Evolutionary conservation across 2,888 invertebrate genomes (phyloP).

Genomic region (Galeopsomyia nigrocyanea): DNA sequence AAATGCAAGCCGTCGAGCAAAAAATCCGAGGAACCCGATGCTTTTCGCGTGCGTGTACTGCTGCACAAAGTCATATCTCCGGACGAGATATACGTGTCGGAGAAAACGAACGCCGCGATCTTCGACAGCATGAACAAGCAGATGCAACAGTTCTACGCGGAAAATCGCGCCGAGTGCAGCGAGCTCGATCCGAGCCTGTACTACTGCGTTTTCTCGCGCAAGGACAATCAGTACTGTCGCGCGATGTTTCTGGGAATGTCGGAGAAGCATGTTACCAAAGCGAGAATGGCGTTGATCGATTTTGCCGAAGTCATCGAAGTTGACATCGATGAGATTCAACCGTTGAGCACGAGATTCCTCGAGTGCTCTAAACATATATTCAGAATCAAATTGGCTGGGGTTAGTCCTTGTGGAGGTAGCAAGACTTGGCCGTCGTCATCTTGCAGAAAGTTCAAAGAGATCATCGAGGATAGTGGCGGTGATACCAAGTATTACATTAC

Average conservation of each 20-base stretch:
- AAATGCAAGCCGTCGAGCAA: neutral
- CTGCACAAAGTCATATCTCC: constrained; percentile 72
- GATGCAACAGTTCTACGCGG: constrained; percentile 72
- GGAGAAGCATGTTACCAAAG: constrained; percentile 60
- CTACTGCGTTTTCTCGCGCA: constrained; percentile 70
- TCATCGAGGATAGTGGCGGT: constrained; percentile 71
- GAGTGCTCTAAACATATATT: constrained; percentile 73
- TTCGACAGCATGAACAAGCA: constrained; percentile 70
- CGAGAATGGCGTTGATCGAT: constrained; percentile 78
- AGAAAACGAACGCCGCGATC: constrained; percentile 69
- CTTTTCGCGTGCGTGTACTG: constrained; percentile 70
- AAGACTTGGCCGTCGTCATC: constrained; percentile 75
- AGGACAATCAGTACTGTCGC: constrained; percentile 77
- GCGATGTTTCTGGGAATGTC: constrained; percentile 70
- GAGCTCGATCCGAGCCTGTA: constrained; percentile 62
- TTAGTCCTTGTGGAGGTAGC: constrained; percentile 78
- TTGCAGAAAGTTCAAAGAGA: constrained; percentile 73
- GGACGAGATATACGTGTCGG: constrained; percentile 74
- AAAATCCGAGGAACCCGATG: constrained; percentile 55
- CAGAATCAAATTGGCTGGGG: constrained; percentile 78
- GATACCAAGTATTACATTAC: constrained; percentile 70
- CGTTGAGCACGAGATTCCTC: constrained; percentile 71
- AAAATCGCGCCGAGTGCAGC: constrained; percentile 4
- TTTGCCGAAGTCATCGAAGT: constrained; percentile 73
- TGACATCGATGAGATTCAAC: constrained; percentile 68